Base-by-base conservation (phyloP, 2,888 invertebrate species). In the Auanema sp. region DNA sequence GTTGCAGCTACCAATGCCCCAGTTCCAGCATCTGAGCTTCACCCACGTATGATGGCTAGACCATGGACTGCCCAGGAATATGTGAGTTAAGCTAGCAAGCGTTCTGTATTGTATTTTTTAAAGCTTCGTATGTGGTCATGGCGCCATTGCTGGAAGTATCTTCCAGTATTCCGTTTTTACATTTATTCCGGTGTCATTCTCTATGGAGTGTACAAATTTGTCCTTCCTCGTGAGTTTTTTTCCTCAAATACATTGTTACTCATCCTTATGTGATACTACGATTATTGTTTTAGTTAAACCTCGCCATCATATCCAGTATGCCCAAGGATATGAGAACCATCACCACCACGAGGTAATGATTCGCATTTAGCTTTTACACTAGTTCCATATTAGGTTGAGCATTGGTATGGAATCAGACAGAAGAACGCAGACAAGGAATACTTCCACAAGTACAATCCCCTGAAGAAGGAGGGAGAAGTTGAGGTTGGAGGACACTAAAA, bases 351-450 rank as follows among this genome's bases (percentile, higher is more conserved):
- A 79, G 72, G 72, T 71, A 51, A 18, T 11, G 43, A 21, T 43
- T 54, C 23, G 6, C n/a, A 14, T 47, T n/a, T n/a, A 42, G 41
- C 33, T 24, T 33, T 4, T 52, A 8, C 5, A 16, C 16, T 5
- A 23, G 4, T 21, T 23, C 10, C 23, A 12, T 54, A 65, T 33
- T 40, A 71, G 71, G 78, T 79, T 53, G 79, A 79, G 70, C 79
- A 79, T 75, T 79, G 78, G 79, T 77, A 76, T 69, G 79, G 79
- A 58, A 75, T 78, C 64, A 69, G 79, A 42, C 79, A 79, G 67
- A 77, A 79, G 77, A 54, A 68, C 53, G 75, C 75, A 52, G 79
- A 79, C 67, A 75, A 75, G 66, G 74, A 76, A 69, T 79, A 79
- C 66, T 79, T 78, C 78, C 71, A 74, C 69, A 78, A 78, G 64